A percentile compares a stretch with the other conserved stretches of the same genome.
phyloP scores from a whole-genome alignment of 2,888 invertebrate species.

The Eurois occulta region DNA sequence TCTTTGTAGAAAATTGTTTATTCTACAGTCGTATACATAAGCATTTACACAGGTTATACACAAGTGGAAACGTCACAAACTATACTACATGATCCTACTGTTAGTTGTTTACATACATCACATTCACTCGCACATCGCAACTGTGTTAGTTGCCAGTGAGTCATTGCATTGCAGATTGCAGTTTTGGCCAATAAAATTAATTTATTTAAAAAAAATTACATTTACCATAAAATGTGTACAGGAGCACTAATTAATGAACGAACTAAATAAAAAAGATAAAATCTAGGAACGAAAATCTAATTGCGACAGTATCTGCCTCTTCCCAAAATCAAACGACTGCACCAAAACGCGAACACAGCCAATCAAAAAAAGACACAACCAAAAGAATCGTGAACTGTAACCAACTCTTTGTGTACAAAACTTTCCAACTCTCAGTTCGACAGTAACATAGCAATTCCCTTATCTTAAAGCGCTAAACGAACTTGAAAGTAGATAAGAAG shows the following conservation, averaged over 20 bases:
- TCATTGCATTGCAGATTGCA: too few species aligned
- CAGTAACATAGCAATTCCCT: constrained; percentile 53
- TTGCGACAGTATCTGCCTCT: neutral
- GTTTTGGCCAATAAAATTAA: neutral
- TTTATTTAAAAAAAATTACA: too few species aligned
- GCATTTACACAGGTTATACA: neutral
- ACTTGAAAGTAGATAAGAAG: constrained; percentile 64
- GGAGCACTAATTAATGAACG: neutral
- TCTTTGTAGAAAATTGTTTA: neutral
- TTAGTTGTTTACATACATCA: neutral
- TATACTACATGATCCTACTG: too few species aligned
- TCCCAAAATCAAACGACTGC: neutral
- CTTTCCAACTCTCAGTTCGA: constrained; percentile 31
- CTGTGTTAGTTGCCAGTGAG: neutral
- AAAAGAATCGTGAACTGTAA: constrained; percentile 15
- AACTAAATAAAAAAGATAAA: neutral
- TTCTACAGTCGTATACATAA: too few species aligned
- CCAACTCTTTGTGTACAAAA: constrained; percentile 37
- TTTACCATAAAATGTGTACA: too few species aligned
- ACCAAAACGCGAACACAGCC: neutral
- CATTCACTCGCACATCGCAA: too few species aligned
- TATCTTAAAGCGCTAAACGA: constrained; percentile 61
- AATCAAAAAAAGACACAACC: constrained; percentile 1
- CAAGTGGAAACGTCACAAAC: neutral
- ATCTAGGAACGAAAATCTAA: neutral